Percentiles rank a stretch among this genome's conserved stretches.
These are phyloP conservation scores for Bombus superbus DNA, from an alignment of 1,140 invertebrate genomes.

Conservation along the genomic window DNA sequence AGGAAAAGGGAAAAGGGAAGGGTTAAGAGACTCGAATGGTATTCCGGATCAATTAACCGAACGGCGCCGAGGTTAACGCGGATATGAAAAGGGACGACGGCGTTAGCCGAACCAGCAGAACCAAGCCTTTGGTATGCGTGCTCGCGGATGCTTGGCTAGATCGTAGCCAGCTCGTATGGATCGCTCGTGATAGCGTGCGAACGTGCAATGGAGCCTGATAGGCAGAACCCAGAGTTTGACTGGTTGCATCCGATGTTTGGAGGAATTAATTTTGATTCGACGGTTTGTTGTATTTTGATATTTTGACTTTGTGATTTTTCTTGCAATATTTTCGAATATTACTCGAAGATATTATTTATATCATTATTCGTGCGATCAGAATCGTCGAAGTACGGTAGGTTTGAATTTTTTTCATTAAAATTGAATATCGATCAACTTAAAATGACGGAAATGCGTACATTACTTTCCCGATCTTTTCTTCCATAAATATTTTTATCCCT, in stretches of 20 bases:
- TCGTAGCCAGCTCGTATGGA: constrained; percentile 39
- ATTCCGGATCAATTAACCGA: constrained; percentile 72
- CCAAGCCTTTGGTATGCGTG: constrained; percentile 63
- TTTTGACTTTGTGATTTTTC: neutral
- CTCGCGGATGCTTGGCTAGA: constrained; percentile 43
- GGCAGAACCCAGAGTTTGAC: neutral
- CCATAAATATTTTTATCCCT: no score
- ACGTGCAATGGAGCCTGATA: neutral
- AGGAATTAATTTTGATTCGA: neutral
- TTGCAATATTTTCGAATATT: neutral
- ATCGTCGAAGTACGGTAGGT: no score
- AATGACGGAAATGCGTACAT: no score
- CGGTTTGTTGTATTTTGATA: neutral
- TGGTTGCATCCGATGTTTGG: neutral
- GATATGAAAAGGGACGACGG: constrained; percentile 71
- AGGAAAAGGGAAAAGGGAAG: constrained; percentile 21
- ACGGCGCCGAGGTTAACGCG: constrained; percentile 69
- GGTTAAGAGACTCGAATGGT: constrained; percentile 62
- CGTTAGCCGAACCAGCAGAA: constrained; percentile 57
- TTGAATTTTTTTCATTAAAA: no score
- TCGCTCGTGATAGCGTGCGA: constrained; percentile 55
- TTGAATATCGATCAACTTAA: no score
- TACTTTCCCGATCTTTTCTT: no score
- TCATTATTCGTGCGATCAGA: neutral
- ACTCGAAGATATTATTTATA: neutral